phyloP scores from a whole-genome alignment of 30 jellyfish, hydroid and myxozoan genomes.

The Aurelia aurita region DNA sequence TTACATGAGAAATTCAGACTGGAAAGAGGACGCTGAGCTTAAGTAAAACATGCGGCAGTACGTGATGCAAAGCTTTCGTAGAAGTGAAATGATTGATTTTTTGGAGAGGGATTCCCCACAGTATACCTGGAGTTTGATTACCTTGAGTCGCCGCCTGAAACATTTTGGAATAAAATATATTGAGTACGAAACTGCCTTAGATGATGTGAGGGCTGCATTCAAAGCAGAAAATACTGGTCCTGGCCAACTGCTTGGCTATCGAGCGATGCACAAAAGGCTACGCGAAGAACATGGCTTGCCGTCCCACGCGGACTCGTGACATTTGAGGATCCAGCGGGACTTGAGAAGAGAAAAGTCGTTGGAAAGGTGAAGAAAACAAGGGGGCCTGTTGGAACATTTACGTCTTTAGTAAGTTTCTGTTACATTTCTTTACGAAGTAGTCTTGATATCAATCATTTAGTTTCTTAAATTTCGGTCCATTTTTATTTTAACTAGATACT shows the following conservation, averaged over 20 bases:
- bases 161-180: conserved; percentile 12
- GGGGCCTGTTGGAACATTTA: conserved; percentile 37
- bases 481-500: too few relatives aligned
- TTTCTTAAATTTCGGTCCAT: too few relatives aligned
- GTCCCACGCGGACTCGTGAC: conserved; percentile 33
- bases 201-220: conserved; percentile 34
- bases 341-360: conserved; percentile 7
- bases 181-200: conserved; percentile 21
- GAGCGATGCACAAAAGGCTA: conserved; percentile 29
- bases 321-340: conserved; percentile 24
- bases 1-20: neutral
- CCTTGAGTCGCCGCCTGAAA: conserved; percentile 8
- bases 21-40: conserved; percentile 25
- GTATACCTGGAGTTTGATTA: conserved; percentile 26
- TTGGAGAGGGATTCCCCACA: conserved; percentile 28
- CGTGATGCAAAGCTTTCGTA: neutral
- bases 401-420: conserved; percentile 33
- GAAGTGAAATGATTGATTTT: conserved; percentile 3
- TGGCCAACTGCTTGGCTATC: conserved; percentile 47
- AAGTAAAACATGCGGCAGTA: neutral
- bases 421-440: too few relatives aligned
- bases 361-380: conserved; percentile 7
- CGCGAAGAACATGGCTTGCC: conserved; percentile 23
- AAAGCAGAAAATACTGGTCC: conserved; percentile 33
- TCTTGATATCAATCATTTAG: too few relatives aligned